A percentile compares a stretch with the other conserved stretches of the same genome.
Evolutionary conservation across 2,797 vertebrate species (phyloP).

Genomic region (Alexandromys oeconomus): DNA sequence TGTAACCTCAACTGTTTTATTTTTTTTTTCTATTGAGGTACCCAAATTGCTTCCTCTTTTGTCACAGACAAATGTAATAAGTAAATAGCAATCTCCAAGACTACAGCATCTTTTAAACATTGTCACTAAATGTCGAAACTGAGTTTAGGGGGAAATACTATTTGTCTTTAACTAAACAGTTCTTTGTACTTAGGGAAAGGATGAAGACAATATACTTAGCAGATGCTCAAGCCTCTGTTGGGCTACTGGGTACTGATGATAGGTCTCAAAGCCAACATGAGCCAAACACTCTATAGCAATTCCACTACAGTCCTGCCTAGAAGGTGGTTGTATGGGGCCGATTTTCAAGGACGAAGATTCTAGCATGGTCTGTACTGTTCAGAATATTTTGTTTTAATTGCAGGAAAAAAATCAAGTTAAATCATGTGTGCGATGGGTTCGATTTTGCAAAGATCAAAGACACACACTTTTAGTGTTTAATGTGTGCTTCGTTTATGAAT

Average conservation of each 20-base stretch:
- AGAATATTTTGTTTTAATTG: conserved; percentile 53
- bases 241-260: conserved; percentile 55
- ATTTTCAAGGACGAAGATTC: conserved; percentile 1
- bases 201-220: conserved; percentile 60
- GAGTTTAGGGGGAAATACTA: conserved; percentile 30
- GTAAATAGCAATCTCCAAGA: conserved; percentile 56
- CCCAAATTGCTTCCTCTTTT: conserved; percentile 63
- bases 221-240: conserved; percentile 60
- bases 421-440: conserved; percentile 48
- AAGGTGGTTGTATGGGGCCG: conserved; percentile 54
- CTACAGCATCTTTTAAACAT: conserved; percentile 60
- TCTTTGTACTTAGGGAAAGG: conserved; percentile 60
- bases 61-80: conserved; percentile 62
- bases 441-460: conserved; percentile 76
- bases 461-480: conserved; percentile 48
- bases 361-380: conserved; percentile 34
- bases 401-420: conserved; percentile 64
- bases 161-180: conserved; percentile 66
- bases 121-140: conserved; percentile 58
- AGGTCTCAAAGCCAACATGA: conserved; percentile 69
- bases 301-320: conserved; percentile 3
- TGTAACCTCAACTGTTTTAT: conserved; percentile 65
- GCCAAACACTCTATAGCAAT: conserved; percentile 42
- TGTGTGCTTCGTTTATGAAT: conserved; percentile 63
- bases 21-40: conserved; percentile 73